Evolutionary conservation across 2,113 vertebrate species (phyloP).

Genomic region (Psittacula cyanocephala): DNA sequence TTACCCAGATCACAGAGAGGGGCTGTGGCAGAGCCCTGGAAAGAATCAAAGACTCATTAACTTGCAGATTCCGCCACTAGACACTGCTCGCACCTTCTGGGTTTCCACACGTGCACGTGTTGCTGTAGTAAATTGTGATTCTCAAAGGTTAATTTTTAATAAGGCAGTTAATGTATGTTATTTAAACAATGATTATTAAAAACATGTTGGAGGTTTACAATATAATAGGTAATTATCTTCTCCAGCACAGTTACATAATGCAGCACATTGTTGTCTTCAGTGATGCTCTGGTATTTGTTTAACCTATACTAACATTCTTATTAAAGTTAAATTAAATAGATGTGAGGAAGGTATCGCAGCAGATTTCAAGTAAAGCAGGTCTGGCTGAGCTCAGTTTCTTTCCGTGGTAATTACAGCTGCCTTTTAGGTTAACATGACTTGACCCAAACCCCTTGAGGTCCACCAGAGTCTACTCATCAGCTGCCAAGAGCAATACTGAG

Average conservation of each 20-base stretch:
- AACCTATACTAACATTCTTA: not conserved
- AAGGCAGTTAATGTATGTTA: conserved; percentile 44
- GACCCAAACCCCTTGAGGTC: not conserved
- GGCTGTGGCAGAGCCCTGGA: not conserved
- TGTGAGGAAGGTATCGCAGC: not conserved
- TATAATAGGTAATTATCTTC: conserved; percentile 65
- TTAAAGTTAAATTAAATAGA: not conserved
- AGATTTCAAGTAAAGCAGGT: not conserved
- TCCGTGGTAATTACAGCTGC: not conserved
- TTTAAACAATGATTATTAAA: conserved; percentile 68
- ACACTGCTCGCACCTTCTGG: not conserved
- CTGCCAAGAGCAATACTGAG: not conserved
- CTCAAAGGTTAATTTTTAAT: conserved; percentile 69
- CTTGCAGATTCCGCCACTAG: not conserved
- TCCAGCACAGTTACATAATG: conserved; percentile 45
- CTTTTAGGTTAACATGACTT: not conserved
- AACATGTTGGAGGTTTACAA: conserved; percentile 35
- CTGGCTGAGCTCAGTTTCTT: not conserved
- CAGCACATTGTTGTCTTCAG: conserved; percentile 12
- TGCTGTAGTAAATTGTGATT: not conserved
- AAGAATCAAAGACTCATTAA: not conserved
- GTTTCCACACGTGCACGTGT: not conserved
- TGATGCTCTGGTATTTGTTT: conserved; percentile 37
- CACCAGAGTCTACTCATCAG: not conserved
- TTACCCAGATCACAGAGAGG: not conserved